Base-by-base conservation (phyloP, 2,113 vertebrate species). In the Silurus glanis region DNA sequence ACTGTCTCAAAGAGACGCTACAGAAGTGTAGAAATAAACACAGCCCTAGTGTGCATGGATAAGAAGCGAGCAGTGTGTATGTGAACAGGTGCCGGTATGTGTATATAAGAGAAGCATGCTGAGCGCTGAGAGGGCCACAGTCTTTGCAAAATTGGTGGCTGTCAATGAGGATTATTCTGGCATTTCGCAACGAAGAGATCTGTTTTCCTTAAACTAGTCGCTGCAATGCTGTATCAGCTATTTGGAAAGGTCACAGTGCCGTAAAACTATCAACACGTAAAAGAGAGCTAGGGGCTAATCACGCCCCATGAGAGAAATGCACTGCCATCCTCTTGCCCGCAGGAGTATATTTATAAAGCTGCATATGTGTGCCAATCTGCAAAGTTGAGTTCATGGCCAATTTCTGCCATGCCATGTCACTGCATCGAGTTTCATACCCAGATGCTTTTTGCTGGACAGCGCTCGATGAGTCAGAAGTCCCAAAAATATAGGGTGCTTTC, bases 221-320 rank as follows among this genome's bases (percentile, higher is more conserved):
- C 90, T 86, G 89, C 90, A 89, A 51, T 80, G 90, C 92, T 85
- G 92, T 82, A 90, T 95, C 94, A 95, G 94, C 94, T 91, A 88
- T 93, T 95, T 92, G 86, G 90, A 95, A 92, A 96, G 94, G 94
- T 96, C 94, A 94, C 23, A 84, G 90, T 90, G 91, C 93, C 91
- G 93, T 92, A 93, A 92, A 95, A 94, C 90, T 85, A 92, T 94
- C 93, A 90, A 84, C 88, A 74, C 84, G 89, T 69, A 58, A 55
- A 58, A 80, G 84, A 74, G 85, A 74, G 45, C 67, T 74, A 37
- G 67, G 23, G 66, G 59, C 85, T 86, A 86, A 74, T 72, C 58
- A 51, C 23, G 49, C 17, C 82, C 64, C 55, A 2, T 56, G 81
- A 64, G 81, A 83, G 75, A 23, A 66, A 10, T 16, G 61, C 80